Evolutionary conservation across 64 coral and sea anemone species (phyloP).

Genomic region (Pachyseris speciosa): DNA sequence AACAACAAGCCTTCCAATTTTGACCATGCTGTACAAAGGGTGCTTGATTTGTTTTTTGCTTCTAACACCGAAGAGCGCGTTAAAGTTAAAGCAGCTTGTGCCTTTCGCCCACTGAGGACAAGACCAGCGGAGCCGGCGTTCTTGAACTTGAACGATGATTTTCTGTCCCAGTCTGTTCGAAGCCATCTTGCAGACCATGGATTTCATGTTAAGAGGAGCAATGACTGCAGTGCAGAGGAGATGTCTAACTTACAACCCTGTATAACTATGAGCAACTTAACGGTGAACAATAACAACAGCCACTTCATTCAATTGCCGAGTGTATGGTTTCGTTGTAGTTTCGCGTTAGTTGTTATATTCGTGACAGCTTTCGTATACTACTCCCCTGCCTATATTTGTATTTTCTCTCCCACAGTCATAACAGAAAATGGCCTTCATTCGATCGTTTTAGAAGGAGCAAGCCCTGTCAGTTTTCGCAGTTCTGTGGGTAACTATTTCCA

Average conservation of each 20-base stretch:
- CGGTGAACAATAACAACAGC: background rate
- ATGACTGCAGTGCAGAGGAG: background rate
- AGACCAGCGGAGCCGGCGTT: too few relatives aligned
- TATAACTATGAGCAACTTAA: background rate
- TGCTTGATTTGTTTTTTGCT: too few relatives aligned
- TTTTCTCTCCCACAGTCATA: background rate
- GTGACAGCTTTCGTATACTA: background rate
- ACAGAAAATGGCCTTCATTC: background rate
- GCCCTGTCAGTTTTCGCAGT: background rate
- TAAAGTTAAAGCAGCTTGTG: too few relatives aligned
- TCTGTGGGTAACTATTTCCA: background rate
- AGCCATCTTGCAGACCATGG: background rate
- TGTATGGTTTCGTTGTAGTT: background rate
- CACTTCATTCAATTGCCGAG: rapidly evolving
- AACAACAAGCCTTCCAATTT: too few relatives aligned
- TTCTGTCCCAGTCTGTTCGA: background rate
- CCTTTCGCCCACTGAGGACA: too few relatives aligned
- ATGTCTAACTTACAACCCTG: background rate
- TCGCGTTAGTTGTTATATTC: too few relatives aligned
- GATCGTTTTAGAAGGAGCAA: background rate
- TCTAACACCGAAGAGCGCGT: too few relatives aligned
- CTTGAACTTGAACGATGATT: too few relatives aligned
- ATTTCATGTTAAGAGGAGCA: background rate
- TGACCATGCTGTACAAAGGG: too few relatives aligned
- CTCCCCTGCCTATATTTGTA: background rate